Base-by-base conservation (phyloP, 2,797 vertebrate species). In the Aulostomus chinensis region DNA sequence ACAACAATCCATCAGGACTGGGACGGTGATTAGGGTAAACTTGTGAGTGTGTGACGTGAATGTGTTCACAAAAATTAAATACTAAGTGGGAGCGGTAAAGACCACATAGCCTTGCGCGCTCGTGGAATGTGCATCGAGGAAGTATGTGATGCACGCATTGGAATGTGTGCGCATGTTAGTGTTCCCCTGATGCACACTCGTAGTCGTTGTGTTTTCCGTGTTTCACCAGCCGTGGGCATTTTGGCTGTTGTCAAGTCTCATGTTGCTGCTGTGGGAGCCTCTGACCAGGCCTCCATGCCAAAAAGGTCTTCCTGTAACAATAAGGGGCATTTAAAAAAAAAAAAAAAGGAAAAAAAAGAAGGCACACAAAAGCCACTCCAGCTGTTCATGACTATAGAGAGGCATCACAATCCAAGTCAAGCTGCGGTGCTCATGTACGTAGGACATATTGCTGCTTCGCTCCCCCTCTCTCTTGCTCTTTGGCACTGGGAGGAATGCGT, bases 401-500 rank as follows among this genome's bases (percentile, higher is more conserved):
- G 68, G 73, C 73, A 35, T 71, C 68, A 64, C 79, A 60, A 66
- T 81, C 78, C 77, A 58, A 75, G 70, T 78, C 57, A 58, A 62
- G 43, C 73, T 65, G 82, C 45, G 54, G 81, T 63, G 77, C 58
- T 80, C 50, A 16, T 73, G 65, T 73, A 59, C 45, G 49, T 46
- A 50, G 62, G 81, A 82, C 68, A 62, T 76, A 85, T 70, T 71
- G 67, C 47, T 68, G 45, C 65, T 70, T 35, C 52, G 69, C 46
- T 42, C 63, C 59, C 54, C 40, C 39, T 47, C 35, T 24, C 50
- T 15, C 24, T 51, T 9, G 11, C 84, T 92, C 92, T 89, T 94
- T 95, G 87, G 94, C 86, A 88, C 85, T 76, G 49, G 70, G 75
- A 78, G 80, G 82, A 85, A 85, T 84, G 80, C 78, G 78, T 3